phyloP scores from a whole-genome alignment of 2,797 vertebrate genomes.

The Pipistrellus pipistrellus region DNA sequence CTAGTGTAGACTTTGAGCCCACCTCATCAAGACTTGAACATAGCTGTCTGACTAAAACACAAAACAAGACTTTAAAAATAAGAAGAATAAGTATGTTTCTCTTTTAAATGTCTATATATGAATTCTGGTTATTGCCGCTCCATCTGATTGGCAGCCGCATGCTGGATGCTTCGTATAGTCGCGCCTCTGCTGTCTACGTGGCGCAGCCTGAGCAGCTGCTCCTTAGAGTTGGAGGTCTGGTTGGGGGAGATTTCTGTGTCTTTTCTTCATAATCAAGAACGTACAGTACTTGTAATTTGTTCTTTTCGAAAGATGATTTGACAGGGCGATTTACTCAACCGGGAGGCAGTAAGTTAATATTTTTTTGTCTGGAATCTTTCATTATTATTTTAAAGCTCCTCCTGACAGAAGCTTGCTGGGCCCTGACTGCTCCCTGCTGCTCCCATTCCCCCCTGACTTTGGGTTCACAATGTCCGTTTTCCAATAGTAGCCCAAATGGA shows the following conservation, averaged over 20 bases:
- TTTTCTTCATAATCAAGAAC: slow-evolving; percentile 32
- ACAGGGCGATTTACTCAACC: slow-evolving; percentile 46
- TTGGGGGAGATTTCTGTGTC: neutral
- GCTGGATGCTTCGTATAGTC: neutral
- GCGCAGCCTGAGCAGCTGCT: neutral
- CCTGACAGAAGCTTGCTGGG: neutral
- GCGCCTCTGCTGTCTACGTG: neutral
- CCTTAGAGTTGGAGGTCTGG: neutral
- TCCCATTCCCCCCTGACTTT: neutral
- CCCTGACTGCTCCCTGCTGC: neutral
- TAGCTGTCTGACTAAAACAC: neutral
- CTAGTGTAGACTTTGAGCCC: neutral
- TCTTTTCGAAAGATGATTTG: slow-evolving; percentile 40
- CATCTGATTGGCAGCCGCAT: neutral
- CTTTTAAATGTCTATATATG: neutral
- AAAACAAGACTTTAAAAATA: neutral
- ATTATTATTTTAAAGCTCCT: slow-evolving; percentile 50
- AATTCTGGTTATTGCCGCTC: neutral
- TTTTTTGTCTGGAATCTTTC: slow-evolving; percentile 39
- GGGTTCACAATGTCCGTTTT: neutral
- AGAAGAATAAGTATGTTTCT: neutral
- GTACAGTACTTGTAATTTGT: slow-evolving; percentile 41
- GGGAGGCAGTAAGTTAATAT: neutral
- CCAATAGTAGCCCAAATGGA: neutral
- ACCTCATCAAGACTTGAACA: neutral